Base-by-base conservation (phyloP, 2,888 invertebrate genomes). In the Troglohyphantes excavatus region DNA sequence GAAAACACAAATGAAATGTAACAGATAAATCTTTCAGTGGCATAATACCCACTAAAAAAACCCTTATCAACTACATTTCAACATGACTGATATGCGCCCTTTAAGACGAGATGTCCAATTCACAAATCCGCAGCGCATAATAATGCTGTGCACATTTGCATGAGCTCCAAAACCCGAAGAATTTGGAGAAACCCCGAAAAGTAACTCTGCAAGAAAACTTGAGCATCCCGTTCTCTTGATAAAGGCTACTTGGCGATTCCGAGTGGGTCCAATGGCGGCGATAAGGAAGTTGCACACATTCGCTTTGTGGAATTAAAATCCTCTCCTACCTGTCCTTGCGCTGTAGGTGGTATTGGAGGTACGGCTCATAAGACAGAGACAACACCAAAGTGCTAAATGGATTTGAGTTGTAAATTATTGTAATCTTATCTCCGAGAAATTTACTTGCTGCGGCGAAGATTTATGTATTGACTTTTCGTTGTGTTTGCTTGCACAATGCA, bases 341-440 rank as follows among this genome's bases (percentile, higher is more conserved):
- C 59, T 19, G 61, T 61, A 75, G 75, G 75, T 59, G 59, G 59
- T 61, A 75, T 75, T 75, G 27, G 59, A 29, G 23, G 19, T 19
- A 13, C 53, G 53, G 2, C n/a, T 75, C 19, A 17, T 72, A 70
- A 39, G 23, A 23, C 11, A 46, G n/a, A 53, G n/a, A 11, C 61
- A 27, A 29, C 65, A 26, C 26, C 26, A 27, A 82, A 39, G 70
- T 61, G 82, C 46, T 70, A 82, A 70, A 82, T 70, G 70, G 70
- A 82, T 70, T 82, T 82, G 61, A 82, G 82, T 70, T 70, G 82
- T 82, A 82, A 70, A 82, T 82, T 82, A 70, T 68, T 33, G 61
- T 33, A 61, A 70, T 70, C 70, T 82, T 72, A 70, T 82, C 70
- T 82, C 53, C 11, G 29, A 26, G 53, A 67, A 39, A 46, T 43